phyloP scores from a whole-genome alignment of 2,797 vertebrate species.

The Tenualosa ilisha region DNA sequence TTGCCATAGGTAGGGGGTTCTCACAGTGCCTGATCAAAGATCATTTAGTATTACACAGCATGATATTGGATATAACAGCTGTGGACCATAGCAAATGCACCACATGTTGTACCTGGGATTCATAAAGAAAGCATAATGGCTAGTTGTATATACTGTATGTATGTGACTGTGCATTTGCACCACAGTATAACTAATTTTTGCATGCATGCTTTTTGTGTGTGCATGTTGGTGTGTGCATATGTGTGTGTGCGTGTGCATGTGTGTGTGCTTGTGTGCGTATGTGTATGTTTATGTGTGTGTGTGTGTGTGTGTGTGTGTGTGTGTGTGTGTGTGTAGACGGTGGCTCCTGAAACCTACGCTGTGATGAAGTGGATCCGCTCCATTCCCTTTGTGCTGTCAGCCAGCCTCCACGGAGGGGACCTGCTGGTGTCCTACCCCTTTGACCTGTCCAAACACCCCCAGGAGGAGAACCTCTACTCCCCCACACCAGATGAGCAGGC shows the following conservation, averaged over 20 bases:
- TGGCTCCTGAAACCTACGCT: slow-evolving; percentile 93
- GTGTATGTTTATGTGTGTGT: slow-evolving; percentile 24
- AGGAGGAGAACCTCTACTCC: slow-evolving; percentile 82
- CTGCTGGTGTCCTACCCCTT: slow-evolving; percentile 93
- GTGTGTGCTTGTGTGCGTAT: background rate
- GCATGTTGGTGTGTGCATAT: background rate
- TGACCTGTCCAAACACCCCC: slow-evolving; percentile 86
- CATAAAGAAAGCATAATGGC: no score
- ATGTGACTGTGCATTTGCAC: background rate
- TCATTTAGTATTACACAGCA: no score
- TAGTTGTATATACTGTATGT: background rate
- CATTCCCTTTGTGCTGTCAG: slow-evolving; percentile 91
- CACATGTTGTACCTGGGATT: no score
- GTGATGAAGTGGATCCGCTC: slow-evolving; percentile 97
- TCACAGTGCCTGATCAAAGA: no score
- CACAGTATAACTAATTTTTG: background rate
- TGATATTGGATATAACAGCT: no score
- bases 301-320: slow-evolving; percentile 13
- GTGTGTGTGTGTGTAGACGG: slow-evolving; percentile 66
- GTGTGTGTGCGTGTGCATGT: slow-evolving; percentile 19
- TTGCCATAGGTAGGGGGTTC: no score
- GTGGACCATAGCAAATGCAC: no score
- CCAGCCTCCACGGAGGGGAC: slow-evolving; percentile 89
- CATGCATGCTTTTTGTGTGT: background rate
- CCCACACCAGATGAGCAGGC: slow-evolving; percentile 92